These are phyloP conservation scores for Zaprionus tsacasi DNA, from an alignment of 1,140 invertebrate species.

Conservation along the genomic window DNA sequence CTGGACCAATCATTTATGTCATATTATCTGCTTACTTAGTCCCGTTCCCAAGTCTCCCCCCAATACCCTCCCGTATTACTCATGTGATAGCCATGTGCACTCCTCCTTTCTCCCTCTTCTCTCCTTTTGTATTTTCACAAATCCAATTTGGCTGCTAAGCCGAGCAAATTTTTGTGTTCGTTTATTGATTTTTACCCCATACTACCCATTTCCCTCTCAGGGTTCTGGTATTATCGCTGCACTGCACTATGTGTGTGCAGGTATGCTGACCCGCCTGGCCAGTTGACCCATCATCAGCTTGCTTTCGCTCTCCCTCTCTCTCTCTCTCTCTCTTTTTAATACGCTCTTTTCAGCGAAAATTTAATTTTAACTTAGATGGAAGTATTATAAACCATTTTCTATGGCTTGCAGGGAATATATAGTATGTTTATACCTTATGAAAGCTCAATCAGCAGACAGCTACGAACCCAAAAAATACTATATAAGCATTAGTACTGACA, in stretches of 20 bases:
- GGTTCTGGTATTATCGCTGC: conserved; percentile 16
- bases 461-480: no score
- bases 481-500: no score
- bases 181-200: conserved; percentile 62
- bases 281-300: neutral
- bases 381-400: no score
- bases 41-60: conserved; percentile 5
- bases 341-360: neutral
- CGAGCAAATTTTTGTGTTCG: conserved; percentile 51
- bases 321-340: neutral
- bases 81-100: conserved; percentile 3
- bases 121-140: conserved; percentile 45
- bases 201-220: neutral
- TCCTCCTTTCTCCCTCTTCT: neutral
- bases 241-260: neutral
- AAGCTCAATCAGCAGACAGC: no score
- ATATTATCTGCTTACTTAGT: conserved; percentile 71
- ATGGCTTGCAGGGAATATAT: no score
- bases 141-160: conserved; percentile 79
- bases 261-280: neutral
- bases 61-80: neutral
- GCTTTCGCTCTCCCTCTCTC: neutral
- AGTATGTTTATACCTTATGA: no score
- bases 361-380: neutral
- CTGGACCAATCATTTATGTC: conserved; percentile 44